Evolutionary conservation across 1,140 invertebrate genomes (phyloP), one percentile per base, ranked within the genome.

Genomic region (Drosophila lini): DNA sequence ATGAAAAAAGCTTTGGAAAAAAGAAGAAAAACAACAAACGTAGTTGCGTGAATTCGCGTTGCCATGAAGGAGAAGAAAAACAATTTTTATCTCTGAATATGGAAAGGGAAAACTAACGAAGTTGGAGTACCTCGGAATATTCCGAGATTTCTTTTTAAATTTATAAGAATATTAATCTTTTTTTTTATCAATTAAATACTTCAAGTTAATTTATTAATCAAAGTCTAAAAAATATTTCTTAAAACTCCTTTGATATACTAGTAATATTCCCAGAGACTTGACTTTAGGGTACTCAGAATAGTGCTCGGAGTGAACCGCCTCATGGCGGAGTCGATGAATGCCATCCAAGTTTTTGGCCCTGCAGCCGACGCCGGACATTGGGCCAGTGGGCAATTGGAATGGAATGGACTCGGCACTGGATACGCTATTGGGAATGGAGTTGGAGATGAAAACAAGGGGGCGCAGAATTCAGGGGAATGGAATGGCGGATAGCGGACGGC

Each of bases 341-440:
- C 52, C 44, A 71, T 71, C 67, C 67, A 48, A 71, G 68, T 50
- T 70, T 71, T 32, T 40, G 65, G 67, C 52, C 68, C 68, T 71
- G 67, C 65, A 58, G 68, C 68, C 42, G 67, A 59, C 36, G 40
- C 57, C 68, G 65, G 67, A 71, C 68, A 36, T 58, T n/a, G 52
- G 36, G 36, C 34, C 41, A 45, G 36, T 36, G 68, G 68, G 58
- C 65, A 64, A 56, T 48, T 61, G 69, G 47, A 64, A 74, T 63
- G 58, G 63, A 58, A 68, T 62, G 53, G 63, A 15, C 28, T 9
- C 25, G 28, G 28, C 28, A 53, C 50, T 53, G 50, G 34, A 53
- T 36, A 53, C 13, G 32, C 32, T 22, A 36, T 53, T 31, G 53
- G 50, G n/a, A 28, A 25, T 32, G 60, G 34, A 6, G 31, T 8